Evolutionary conservation across 1,140 invertebrate species (phyloP), one percentile per base, ranked within the genome.

Genomic region (Dryas iulia): DNA sequence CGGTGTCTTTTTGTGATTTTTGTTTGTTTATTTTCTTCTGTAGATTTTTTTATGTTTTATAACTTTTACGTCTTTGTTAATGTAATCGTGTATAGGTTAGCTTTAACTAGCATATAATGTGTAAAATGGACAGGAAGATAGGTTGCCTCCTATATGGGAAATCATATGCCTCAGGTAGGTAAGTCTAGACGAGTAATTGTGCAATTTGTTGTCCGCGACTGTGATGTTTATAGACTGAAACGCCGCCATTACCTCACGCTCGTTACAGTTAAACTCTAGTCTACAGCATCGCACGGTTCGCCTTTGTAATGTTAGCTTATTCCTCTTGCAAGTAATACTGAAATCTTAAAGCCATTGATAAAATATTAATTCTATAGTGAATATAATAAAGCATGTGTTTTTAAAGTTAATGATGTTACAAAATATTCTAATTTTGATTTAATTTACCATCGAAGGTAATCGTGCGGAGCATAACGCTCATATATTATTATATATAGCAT

Each of bases 201-300:
- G 87, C 87, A 91, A 90, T 89, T 88, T 86, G 81, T 89, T 90
- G 84, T 91, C 83, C 84, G 89, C 84, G 86, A 90, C 89, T 91
- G 87, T 91, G 87, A 91, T 91, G 87, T 90, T 91, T 89, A 88
- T 91, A 91, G 89, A 91, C 89, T 91, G 89, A 91, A 84, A 87
- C 76, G 86, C 87, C 89, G 84, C 89, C 84, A 90, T 89, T 91
- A 91, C 89, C 89, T 91, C 89, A 88, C 87, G 86, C 83, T 88
- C 82, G 85, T 84, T 87, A 85, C 81, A 83, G 81, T 78, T 86
- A 71, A 72, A 78, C 82, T 91, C 89, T 90, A 91, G 89, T 91
- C 89, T 82, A 71, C 72, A 75, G 81, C 81, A 82, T 79, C 79
- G 85, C 80, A 77, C 76, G 70, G 72, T 65, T 24, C 39, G 39